Evolutionary conservation across 2,888 invertebrate genomes (phyloP).

Genomic region (Cybosia mesomella): DNA sequence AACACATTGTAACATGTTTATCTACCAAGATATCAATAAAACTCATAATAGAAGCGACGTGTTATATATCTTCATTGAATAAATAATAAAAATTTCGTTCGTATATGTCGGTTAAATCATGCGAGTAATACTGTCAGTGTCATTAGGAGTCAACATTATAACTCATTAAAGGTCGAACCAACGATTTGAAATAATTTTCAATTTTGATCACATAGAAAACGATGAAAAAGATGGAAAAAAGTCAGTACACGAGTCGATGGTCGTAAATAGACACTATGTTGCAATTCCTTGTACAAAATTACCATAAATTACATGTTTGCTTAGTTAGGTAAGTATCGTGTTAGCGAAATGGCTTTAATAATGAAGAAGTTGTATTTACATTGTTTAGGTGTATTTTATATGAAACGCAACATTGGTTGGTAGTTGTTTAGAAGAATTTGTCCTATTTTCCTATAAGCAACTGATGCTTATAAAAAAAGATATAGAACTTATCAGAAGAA

Average conservation of each 20-base stretch:
- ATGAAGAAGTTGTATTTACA: background rate
- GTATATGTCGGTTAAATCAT: constrained; percentile 11
- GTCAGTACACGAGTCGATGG: constrained; percentile 38
- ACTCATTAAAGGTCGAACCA: constrained; percentile 55
- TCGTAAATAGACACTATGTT: constrained; percentile 39
- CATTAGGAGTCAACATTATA: constrained; percentile 52
- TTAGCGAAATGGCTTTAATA: constrained; percentile 20
- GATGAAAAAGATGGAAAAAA: constrained; percentile 37
- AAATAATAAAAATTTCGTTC: constrained; percentile 17
- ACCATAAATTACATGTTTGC: constrained; percentile 41
- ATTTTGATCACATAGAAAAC: constrained; percentile 66
- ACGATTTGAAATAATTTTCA: constrained; percentile 59
- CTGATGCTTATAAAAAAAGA: no score
- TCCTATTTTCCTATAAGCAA: background rate
- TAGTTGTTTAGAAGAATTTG: background rate
- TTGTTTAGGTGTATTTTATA: background rate
- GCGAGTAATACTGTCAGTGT: constrained; percentile 28
- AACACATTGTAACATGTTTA: background rate
- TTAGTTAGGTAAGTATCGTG: constrained; percentile 20
- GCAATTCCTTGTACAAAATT: constrained; percentile 44
- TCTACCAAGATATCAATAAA: constrained; percentile 10
- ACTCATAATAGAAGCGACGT: constrained; percentile 8
- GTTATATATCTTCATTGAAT: constrained; percentile 7
- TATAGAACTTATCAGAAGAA: no score
- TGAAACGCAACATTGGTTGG: background rate